Base-by-base conservation (phyloP, 1,140 invertebrate genomes). In the Conus betulinus region DNA sequence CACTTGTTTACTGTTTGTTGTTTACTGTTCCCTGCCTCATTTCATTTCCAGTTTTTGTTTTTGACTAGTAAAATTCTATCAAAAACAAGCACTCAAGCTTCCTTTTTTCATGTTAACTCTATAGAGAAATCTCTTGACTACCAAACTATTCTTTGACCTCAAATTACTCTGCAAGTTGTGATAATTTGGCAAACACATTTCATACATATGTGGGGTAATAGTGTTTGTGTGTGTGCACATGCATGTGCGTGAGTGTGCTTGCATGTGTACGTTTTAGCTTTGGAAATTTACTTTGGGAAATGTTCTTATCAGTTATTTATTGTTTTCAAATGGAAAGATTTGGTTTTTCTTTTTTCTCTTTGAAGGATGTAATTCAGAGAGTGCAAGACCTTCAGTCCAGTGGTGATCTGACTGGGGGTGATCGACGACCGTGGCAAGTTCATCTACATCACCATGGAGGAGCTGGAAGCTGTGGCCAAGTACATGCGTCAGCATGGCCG, bases 371-470 rank as follows among this genome's bases (percentile, higher is more conserved):
- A 17, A 95, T 96, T 60, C 93, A 96, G 87, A 96, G 98, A 90
- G 97, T 99, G 87, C 97, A 98, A 89, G 97, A 97, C 81, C 96
- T 99, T 55, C 97, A 99, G 92, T 95, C 96, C 10, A 97, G 97
- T 91, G 98, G 97, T 74, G 88, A 91, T 71, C 91, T 97, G 81
- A 94, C 95, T 92, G 99, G 99, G n/a, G 20, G 99, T 99, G 6
- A 98, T 99, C 92, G 99, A 99, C 94, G 99, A 99, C 94, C 96
- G 99, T 91, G 99, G 99, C 52, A 99, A 99, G 96, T 99, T 99
- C 94, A 99, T 99, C 92, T 99, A 99, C 94, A 98, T 99, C 74
- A 98, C 98, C 1, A 96, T 97, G 91, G 97, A 97, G 67, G 99
- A 99, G 95, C 95, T 99, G 83, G 96, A 98, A 92, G 97, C 97